Conservation (phyloP, 1,140 invertebrate species). For the Magallana ariakensis region DNA sequence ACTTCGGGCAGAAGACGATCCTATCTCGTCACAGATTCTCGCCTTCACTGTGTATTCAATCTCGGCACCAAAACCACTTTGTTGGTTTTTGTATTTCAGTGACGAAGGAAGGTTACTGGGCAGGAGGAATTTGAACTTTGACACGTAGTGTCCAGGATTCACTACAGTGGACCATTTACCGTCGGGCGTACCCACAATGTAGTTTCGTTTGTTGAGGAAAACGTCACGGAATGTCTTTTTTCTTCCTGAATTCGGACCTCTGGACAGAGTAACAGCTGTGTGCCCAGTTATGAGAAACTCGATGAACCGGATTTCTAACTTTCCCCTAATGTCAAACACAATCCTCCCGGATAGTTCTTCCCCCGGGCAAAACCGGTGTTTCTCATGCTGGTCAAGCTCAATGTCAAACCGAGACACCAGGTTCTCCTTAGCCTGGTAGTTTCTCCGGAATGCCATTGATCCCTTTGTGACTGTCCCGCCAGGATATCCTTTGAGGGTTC, state of each 20-base stretch:
- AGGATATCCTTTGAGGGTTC: not conserved
- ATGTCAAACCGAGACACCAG: slow-evolving; percentile 71
- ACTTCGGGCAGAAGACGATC: slow-evolving; percentile 63
- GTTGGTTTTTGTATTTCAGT: slow-evolving; percentile 64
- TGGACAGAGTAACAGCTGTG: slow-evolving; percentile 59
- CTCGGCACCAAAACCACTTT: slow-evolving; percentile 67
- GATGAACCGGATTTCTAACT: slow-evolving; percentile 71
- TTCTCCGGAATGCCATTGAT: slow-evolving; percentile 46
- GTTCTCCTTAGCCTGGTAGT: slow-evolving; percentile 63
- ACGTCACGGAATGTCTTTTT: slow-evolving; percentile 62
- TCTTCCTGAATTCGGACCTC: slow-evolving; percentile 43
- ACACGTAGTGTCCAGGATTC: slow-evolving; percentile 73
- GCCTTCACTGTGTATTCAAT: slow-evolving; percentile 69
- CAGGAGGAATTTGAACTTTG: slow-evolving; percentile 71
- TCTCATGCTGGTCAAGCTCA: slow-evolving; percentile 66
- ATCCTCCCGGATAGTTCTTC: slow-evolving; percentile 70
- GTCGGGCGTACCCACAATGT: slow-evolving; percentile 69
- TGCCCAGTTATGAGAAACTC: slow-evolving; percentile 71
- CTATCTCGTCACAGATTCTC: slow-evolving; percentile 70
- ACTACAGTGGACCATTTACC: slow-evolving; percentile 68
- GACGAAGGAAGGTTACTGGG: slow-evolving; percentile 69
- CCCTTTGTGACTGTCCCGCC: slow-evolving; percentile 3
- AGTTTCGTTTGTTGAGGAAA: slow-evolving; percentile 70
- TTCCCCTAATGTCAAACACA: slow-evolving; percentile 65
- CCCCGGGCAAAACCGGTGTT: slow-evolving; percentile 69